phyloP scores from a whole-genome alignment of 1,140 invertebrate species.

The Caerostris darwini region DNA sequence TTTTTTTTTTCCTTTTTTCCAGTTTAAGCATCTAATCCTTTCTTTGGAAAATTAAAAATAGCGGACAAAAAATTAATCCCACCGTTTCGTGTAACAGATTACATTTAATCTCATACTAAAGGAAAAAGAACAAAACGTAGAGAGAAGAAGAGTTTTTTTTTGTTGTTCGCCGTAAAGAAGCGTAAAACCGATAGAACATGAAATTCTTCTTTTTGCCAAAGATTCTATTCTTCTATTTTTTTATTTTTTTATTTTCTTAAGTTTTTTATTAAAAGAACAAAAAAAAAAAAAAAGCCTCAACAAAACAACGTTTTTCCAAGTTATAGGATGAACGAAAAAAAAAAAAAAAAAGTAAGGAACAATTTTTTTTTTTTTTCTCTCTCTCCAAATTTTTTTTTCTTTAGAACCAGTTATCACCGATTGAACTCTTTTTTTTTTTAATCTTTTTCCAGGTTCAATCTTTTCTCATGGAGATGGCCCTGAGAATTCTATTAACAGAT shows the following conservation, averaged over 20 bases:
- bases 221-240: conserved; percentile 5
- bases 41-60: conserved; percentile 63
- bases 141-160: no score
- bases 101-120: conserved; percentile 74
- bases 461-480: conserved; percentile 64
- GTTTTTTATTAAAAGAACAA: conserved; percentile 61
- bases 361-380: no score
- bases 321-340: conserved; percentile 34
- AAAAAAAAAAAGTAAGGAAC: neutral
- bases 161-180: neutral
- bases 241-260: conserved; percentile 49
- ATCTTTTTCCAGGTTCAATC: conserved; percentile 1
- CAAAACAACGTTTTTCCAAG: conserved; percentile 60
- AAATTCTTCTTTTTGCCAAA: conserved; percentile 16
- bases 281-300: conserved; percentile 13
- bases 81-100: conserved; percentile 69
- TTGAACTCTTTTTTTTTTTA: conserved; percentile 48
- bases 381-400: neutral
- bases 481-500: conserved; percentile 61
- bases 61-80: conserved; percentile 65
- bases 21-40: conserved; percentile 57
- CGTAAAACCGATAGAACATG: conserved; percentile 62
- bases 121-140: no score
- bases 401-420: conserved; percentile 38
- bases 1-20: conserved; percentile 16